Base-by-base conservation (phyloP, 2,113 vertebrate species). In the Rhadina sibilatrix region DNA sequence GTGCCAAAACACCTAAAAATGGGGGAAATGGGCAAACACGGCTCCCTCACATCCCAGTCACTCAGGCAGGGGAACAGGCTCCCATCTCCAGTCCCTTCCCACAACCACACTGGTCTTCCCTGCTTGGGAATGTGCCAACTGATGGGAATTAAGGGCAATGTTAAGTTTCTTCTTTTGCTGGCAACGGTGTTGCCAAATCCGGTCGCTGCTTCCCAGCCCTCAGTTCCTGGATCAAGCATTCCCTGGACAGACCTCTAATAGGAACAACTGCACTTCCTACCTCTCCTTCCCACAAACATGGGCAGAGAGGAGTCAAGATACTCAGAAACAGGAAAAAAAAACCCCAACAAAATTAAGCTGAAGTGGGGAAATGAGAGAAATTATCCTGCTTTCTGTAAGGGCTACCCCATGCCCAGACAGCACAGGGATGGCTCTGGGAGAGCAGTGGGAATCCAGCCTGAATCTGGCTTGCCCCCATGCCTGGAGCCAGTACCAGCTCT, bases 121-220 rank as follows among this genome's bases (percentile, higher is more conserved):
- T 28, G 13, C 7, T 0, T 3, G 2, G 46, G 68, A 21, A 44
- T 2, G 25, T 5, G 40, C 35, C 52, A 49, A 0, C 23, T 27
- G 38, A 65, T 28, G 44, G 66, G 37, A 68, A 77, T 60, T 2
- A 38, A 57, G 42, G 13, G 50, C 52, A 74, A 6, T 6, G 18
- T 12, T 47, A 20, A 68, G 25, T 49, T 80, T 61, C 21, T 53
- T 40, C 15, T 37, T 54, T 10, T 47, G 68, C 60, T 68, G 63
- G 79, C 49, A 77, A 15, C 35, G 9, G 24, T 1, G 11, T 5
- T 60, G 46, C 47, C 79, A 54, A 69, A 49, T 61, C 14, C 23
- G 30, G 31, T 28, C 0, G 5, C 63, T 83, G 71, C 31, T 54
- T 63, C 64, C 35, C 79, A 63, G 42, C 35, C 35, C 63, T 75